Conservation (phyloP, 2,888 invertebrate genomes). For the Melikaiella ostensackeni region DNA sequence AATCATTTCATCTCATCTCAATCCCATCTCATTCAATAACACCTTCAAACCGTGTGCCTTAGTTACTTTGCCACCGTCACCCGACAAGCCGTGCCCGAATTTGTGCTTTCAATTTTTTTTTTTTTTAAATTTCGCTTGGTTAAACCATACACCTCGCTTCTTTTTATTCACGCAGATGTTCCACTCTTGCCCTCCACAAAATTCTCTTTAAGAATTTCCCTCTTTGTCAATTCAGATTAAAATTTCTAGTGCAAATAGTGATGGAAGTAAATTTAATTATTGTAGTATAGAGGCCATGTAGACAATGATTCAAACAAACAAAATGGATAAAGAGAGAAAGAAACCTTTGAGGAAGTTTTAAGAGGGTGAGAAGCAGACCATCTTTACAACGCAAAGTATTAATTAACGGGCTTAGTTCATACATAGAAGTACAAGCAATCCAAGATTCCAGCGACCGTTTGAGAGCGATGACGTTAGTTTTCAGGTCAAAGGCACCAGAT, state of each 20-base stretch:
- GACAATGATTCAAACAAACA: not conserved
- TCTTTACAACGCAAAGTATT: slow-evolving; percentile 34
- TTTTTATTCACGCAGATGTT: slow-evolving; percentile 20
- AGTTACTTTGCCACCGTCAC: slow-evolving; percentile 70
- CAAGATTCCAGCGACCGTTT: slow-evolving; percentile 75
- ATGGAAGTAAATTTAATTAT: not conserved
- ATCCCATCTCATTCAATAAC: slow-evolving; percentile 31
- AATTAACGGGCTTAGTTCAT: slow-evolving; percentile 57
- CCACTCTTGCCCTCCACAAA: not conserved
- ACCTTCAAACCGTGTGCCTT: slow-evolving; percentile 55
- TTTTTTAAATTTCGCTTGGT: slow-evolving; percentile 44
- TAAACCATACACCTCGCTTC: slow-evolving; percentile 29
- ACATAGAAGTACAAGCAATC: slow-evolving; percentile 75
- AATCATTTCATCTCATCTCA: slow-evolving; percentile 8
- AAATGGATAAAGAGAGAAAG: slow-evolving; percentile 16
- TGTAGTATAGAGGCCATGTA: not conserved
- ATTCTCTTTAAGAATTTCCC: not conserved
- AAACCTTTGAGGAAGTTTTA: not conserved
- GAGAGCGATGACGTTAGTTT: slow-evolving; percentile 76
- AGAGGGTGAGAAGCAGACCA: slow-evolving; percentile 20
- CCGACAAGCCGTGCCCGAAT: slow-evolving; percentile 74
- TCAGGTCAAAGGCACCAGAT: slow-evolving; percentile 72
- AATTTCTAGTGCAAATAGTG: not conserved
- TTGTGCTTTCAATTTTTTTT: slow-evolving; percentile 55
- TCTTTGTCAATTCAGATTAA: not conserved